These are phyloP conservation scores for Chalcosyrphus nemorum DNA, from an alignment of 2,888 invertebrate species.

Conservation along the genomic window DNA sequence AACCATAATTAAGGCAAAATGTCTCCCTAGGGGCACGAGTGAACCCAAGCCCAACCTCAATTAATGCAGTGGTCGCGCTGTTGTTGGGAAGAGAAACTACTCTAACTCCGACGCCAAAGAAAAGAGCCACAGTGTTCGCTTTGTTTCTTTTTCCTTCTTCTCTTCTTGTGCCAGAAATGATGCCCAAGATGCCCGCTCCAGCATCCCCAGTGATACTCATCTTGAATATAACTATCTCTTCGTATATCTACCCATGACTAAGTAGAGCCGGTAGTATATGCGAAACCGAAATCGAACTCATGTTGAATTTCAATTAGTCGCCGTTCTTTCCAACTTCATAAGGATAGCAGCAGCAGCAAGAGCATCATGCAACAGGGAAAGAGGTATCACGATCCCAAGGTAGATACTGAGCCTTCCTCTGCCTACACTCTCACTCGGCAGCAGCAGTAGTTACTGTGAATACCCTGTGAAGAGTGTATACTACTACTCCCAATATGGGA, in stretches of 20 bases:
- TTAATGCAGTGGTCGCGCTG: conserved; percentile 62
- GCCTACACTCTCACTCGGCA: conserved; percentile 59
- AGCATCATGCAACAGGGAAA: conserved; percentile 38
- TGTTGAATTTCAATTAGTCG: conserved; percentile 77
- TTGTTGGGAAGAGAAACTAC: conserved; percentile 62
- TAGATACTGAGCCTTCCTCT: conserved; percentile 65
- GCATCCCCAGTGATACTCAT: conserved; percentile 67
- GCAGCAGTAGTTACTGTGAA: conserved; percentile 18
- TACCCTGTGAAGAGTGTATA: conserved; percentile 47
- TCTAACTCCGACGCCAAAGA: conserved; percentile 5
- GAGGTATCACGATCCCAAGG: conserved; percentile 61
- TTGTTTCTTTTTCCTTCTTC: conserved; percentile 9
- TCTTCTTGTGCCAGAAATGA: conserved; percentile 57
- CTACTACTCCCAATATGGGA: conserved; percentile 71
- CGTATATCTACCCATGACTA: conserved; percentile 73
- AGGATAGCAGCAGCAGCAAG: conserved; percentile 52
- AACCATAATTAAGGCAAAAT: conserved; percentile 77
- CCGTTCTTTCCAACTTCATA: conserved; percentile 69
- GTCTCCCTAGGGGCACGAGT: conserved; percentile 72
- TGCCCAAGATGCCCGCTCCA: conserved; percentile 67
- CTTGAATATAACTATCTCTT: conserved; percentile 66
- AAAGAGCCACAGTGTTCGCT: conserved; percentile 42
- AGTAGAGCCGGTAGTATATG: conserved; percentile 69
- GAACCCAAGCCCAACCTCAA: conserved; percentile 72
- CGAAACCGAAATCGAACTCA: conserved; percentile 73